Evolutionary conservation across 2,888 invertebrate species (phyloP).

Genomic region (Leucoma salicis): DNA sequence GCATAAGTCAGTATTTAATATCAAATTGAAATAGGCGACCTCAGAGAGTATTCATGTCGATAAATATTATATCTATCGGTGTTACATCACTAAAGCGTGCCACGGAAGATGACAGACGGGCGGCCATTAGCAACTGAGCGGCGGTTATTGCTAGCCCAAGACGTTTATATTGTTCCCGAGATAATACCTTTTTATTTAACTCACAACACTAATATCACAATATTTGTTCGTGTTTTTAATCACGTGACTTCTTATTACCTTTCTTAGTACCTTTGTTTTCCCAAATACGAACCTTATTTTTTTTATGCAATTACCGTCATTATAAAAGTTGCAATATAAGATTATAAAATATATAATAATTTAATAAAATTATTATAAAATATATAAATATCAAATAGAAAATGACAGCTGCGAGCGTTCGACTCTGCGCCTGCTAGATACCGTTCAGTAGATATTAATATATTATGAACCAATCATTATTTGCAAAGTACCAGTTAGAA

Average conservation of each 20-base stretch:
- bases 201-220: slow-evolving; percentile 56
- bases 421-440: no score
- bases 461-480: no score
- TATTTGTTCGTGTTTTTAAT: slow-evolving; percentile 52
- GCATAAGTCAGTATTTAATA: no score
- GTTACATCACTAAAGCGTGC: slow-evolving; percentile 26
- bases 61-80: slow-evolving; percentile 40
- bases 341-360: no score
- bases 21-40: no score
- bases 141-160: slow-evolving; percentile 62
- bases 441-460: no score
- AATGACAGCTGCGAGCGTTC: no score
- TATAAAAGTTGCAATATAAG: slow-evolving; percentile 27
- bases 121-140: slow-evolving; percentile 55
- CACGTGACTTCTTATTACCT: slow-evolving; percentile 56
- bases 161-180: slow-evolving; percentile 63
- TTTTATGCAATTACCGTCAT: slow-evolving; percentile 22
- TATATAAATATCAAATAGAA: no score
- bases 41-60: slow-evolving; percentile 27
- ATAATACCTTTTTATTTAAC: slow-evolving; percentile 69
- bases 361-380: no score
- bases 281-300: slow-evolving; percentile 18
- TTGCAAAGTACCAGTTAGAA: no score
- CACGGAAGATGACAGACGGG: slow-evolving; percentile 59
- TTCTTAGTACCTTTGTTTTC: slow-evolving; percentile 26